Base-by-base conservation (phyloP, 2,888 invertebrate genomes). In the Eustalomyia histrio region DNA sequence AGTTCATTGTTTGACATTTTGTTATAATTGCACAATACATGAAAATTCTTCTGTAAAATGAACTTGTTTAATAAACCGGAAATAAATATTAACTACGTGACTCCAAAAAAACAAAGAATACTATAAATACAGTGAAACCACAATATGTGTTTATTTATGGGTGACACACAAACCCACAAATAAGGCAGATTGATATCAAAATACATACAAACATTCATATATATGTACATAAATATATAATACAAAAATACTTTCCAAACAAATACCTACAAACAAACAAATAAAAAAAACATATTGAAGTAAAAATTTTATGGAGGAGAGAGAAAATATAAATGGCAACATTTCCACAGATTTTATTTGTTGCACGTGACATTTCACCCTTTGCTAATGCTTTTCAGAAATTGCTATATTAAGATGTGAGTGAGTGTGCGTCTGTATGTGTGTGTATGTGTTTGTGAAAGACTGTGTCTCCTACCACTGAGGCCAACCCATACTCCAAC, bases 311-410 rank as follows among this genome's bases (percentile, higher is more conserved):
- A 29, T 29, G 33, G 9, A 1, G 7, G 43, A 21, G 12, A 74
- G 57, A 68, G 50, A 55, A 76, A 78, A 74, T 57, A 35, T 29
- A 29, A 29, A 29, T 29, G 63, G 55, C 50, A 47, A 73, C 33
- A 74, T 73, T 74, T 18, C 55, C 50, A 78, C 60, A 65, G 76
- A 81, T 81, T 81, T 81, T 78, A 81, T 81, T 71, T 67, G 73
- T 16, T 55, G 76, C 69, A 78, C 80, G 80, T 81, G 80, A 81
- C 76, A 74, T 61, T 71, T 71, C 43, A 74, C 74, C 55, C 73
- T 65, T 69, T 65, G 53, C 60, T 63, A 71, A 72, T 71, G 57
- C 14, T 60, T 63, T 68, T 35, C 47, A 18, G 58, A 57, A 58
- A 47, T 53, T 21, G 2, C 21, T 21, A 21, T 21, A 3, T 21